Evolutionary conservation across 2,113 vertebrate species (phyloP), one percentile per base, ranked within the genome.

Genomic region (Thalassoma bifasciatum): DNA sequence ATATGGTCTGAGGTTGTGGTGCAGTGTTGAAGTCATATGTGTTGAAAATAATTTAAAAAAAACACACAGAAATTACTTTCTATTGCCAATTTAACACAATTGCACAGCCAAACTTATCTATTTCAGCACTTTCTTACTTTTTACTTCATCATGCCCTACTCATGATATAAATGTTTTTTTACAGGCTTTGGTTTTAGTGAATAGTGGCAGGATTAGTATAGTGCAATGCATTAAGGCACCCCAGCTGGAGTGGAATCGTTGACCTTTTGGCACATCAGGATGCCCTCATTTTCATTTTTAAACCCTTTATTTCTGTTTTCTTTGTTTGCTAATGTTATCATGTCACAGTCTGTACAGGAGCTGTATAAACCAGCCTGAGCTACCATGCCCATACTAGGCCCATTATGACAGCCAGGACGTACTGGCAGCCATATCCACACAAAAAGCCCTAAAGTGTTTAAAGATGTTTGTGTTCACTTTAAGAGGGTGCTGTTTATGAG

Each of bases 401-500:
- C 54, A 61, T 79, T 72, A 68, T 53, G 68, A 26, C 46, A 70
- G 42, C 47, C 69, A 21, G 69, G 84, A 80, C 82, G 70, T 71
- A 59, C 82, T 83, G 78, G 78, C 83, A 72, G 71, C 72, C 82
- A 14, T 51, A 90, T 76, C 73, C 72, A 44, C 71, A 83, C 68
- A 63, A 81, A 88, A 68, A 72, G 10, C 60, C 70, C 66, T 73
- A 79, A 84, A 91, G 84, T 85, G 81, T 89, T 91, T 84, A 84
- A 89, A 92, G 84, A 89, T 88, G 85, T 88, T 84, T 80, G 66
- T 74, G 62, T 91, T 86, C 42, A 34, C 75, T 70, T 75, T 30
- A 79, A 69, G 72, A 87, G 75, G 53, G 76, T 80, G 69, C 61
- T 86, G 85, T 89, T 88, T 89, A 83, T 79, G 69, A 87, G 85